A percentile compares a stretch with the other conserved stretches of the same genome.
These are phyloP conservation scores for Diarsia dahlii DNA, from an alignment of 2,888 invertebrate species.

Conservation along the genomic window DNA sequence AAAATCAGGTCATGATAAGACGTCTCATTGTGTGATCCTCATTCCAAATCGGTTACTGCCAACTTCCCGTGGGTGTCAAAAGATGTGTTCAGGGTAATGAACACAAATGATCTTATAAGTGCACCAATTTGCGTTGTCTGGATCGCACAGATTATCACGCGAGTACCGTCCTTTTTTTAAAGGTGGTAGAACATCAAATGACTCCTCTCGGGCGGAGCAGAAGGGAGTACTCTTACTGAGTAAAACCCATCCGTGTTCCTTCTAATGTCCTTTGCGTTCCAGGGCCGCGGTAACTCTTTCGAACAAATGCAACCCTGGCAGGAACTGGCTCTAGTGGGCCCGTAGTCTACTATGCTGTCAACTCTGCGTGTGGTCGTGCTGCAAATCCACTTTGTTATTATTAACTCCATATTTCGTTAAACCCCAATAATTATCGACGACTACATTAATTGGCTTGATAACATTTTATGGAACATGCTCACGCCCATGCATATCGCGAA, in stretches of 20 bases:
- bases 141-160: not conserved
- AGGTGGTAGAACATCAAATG: no score
- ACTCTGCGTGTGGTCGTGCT: slow-evolving; percentile 18
- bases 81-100: slow-evolving; percentile 1
- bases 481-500: slow-evolving; percentile 46
- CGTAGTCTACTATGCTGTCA: no score
- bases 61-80: not conserved
- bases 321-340: no score
- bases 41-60: not conserved
- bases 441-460: slow-evolving; percentile 43
- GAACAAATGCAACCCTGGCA: no score
- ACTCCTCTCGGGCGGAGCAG: no score
- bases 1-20: slow-evolving; percentile 4
- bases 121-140: slow-evolving; percentile 30
- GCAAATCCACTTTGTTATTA: slow-evolving; percentile 22
- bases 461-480: slow-evolving; percentile 53
- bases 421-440: slow-evolving; percentile 47
- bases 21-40: not conserved
- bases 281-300: no score
- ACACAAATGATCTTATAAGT: slow-evolving; percentile 29
- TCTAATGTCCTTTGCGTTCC: no score
- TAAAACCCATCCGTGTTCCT: no score
- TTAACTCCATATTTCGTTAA: slow-evolving; percentile 30
- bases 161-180: slow-evolving; percentile 16
- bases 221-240: no score